Evolutionary conservation across 1,140 invertebrate species (phyloP), one percentile per base, ranked within the genome.

Genomic region (Drosophila neocordata): DNA sequence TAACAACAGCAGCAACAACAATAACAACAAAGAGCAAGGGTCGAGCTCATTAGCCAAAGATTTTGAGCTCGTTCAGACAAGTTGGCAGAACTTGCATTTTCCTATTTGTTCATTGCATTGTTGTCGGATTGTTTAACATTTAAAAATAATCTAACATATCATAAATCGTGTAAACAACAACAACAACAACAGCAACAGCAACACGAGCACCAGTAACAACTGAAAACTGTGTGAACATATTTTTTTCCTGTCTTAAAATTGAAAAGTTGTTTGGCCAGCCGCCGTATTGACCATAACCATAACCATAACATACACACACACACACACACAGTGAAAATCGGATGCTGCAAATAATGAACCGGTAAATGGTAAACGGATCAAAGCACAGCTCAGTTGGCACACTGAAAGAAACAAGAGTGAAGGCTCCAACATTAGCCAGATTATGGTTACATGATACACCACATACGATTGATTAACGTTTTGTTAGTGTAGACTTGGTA

Each of bases 221-320:
- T 77, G 83, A 68, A 87, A 87, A 83, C 71, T 88, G 83, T 87
- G 83, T 83, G 83, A 87, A 84, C 69, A 78, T 69, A 65, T 81
- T 37, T 60, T 51, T 58, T 58, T 38, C 51, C 38, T 58, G 31
- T 57, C 48, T 75, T 65, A 65, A 85, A 85, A 89, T 87, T 88
- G 83, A 87, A 87, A 88, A 87, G 83, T 87, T 87, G 83, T 87
- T 88, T 87, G 83, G 61, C 70, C 82, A 68, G 81, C 73, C 74
- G 71, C 52, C 9, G 44, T 66, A 68, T 82, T 87, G 82, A 72
- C 83, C 83, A 87, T 87, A 87, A 83, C 82, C 80, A 85, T 84
- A 84, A 77, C 76, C 27, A 31, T 31, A 31, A 31, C 27, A 31
- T 24, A 31, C 44, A 24, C 7, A 65, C 41, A 22, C 31, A 41